Conservation (phyloP, 2,888 invertebrate genomes). For the Agapostemon virescens region DNA sequence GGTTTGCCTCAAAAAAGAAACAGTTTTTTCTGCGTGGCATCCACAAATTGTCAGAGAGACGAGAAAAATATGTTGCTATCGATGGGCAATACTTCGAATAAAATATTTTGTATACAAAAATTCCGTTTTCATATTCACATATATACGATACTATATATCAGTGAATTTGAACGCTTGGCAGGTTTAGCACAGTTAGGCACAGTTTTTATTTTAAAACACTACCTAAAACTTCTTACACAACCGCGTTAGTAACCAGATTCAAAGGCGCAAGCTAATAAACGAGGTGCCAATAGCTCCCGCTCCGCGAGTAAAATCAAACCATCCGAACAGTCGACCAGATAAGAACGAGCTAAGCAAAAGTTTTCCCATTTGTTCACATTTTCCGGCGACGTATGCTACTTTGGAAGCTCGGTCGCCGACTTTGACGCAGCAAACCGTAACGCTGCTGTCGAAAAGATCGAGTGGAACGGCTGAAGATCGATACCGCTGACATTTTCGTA, state of each 20-base stretch:
- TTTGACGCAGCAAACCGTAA: background rate
- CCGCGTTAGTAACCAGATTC: background rate
- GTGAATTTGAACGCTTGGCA: no score
- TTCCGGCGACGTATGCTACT: background rate
- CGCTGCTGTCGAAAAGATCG: slow-evolving; percentile 1
- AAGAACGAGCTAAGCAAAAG: background rate
- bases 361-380: background rate
- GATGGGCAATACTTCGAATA: no score
- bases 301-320: background rate
- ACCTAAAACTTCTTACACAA: no score
- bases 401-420: background rate
- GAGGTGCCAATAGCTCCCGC: background rate
- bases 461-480: slow-evolving; percentile 5
- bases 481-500: slow-evolving; percentile 6
- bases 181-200: no score
- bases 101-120: no score
- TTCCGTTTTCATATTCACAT: no score
- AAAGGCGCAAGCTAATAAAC: background rate
- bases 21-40: no score
- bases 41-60: no score
- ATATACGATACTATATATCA: no score
- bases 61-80: no score
- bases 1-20: no score
- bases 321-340: background rate
- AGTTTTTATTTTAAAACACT: no score